A percentile compares a stretch with the other conserved stretches of the same genome.
These are phyloP conservation scores for Cardiocondyla obscurior DNA, from an alignment of 1,140 invertebrate genomes.

Conservation along the genomic window DNA sequence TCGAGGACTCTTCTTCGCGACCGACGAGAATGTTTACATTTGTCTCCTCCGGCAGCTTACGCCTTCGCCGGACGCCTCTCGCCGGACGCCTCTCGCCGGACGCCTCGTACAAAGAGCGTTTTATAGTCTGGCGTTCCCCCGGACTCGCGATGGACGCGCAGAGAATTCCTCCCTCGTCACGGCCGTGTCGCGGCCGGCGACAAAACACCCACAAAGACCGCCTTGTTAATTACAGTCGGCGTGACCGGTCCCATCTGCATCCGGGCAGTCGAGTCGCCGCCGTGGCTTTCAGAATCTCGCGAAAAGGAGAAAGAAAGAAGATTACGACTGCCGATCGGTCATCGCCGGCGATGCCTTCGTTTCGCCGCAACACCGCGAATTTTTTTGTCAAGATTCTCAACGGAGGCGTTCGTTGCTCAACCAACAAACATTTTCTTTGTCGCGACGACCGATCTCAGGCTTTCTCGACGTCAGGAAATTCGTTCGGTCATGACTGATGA, in stretches of 20 bases:
- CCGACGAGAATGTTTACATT: conserved; percentile 81
- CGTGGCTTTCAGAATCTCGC: conserved; percentile 60
- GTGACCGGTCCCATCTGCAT: conserved; percentile 72
- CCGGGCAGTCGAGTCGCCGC: conserved; percentile 29
- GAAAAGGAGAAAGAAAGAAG: not conserved
- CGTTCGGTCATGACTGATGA: not conserved
- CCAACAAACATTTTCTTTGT: conserved; percentile 48
- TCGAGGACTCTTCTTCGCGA: conserved; percentile 73
- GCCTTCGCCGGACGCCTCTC: no score
- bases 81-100: no score
- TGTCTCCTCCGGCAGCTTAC: conserved; percentile 72
- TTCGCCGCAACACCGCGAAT: not conserved
- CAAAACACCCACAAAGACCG: conserved; percentile 81
- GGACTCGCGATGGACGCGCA: conserved; percentile 61
- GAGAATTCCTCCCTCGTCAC: conserved; percentile 78
- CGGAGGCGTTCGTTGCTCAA: not conserved
- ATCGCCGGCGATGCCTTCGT: conserved; percentile 61
- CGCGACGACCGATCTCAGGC: not conserved
- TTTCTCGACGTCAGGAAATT: not conserved
- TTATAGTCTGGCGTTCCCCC: conserved; percentile 80
- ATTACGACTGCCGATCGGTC: conserved; percentile 24
- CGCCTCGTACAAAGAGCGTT: conserved; percentile 80
- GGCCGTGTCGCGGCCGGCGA: conserved; percentile 78
- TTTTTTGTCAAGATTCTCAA: not conserved
- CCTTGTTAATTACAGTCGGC: conserved; percentile 81